Conservation (phyloP, 1,140 invertebrate genomes). For the Drosophila cardini region DNA sequence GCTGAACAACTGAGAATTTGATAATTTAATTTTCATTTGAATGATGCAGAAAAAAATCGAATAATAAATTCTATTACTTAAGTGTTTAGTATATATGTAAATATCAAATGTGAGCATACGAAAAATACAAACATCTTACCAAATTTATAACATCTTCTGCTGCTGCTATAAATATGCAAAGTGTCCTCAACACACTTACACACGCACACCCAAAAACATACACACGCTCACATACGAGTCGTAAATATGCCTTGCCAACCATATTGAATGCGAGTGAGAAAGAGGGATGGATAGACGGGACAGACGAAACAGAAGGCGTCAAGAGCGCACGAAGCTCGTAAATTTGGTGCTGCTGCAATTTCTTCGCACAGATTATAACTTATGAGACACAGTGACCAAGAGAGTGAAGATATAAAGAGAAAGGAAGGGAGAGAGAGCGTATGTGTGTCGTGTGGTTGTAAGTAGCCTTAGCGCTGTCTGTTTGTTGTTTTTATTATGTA, state of each 20-base stretch:
- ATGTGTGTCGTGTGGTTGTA: not conserved
- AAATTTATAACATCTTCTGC: constrained; percentile 40
- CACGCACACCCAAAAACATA: constrained; percentile 13
- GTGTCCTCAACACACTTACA: constrained; percentile 35
- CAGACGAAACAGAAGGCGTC: not conserved
- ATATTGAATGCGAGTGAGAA: constrained; percentile 53
- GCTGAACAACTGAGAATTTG: not conserved
- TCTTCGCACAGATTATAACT: constrained; percentile 68
- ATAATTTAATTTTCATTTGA: not conserved
- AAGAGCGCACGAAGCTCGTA: constrained; percentile 55
- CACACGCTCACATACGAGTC: constrained; percentile 39
- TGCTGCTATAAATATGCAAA: constrained; percentile 49
- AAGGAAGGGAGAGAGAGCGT: not conserved
- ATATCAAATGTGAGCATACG: constrained; percentile 5
- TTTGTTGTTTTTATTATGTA: constrained; percentile 46
- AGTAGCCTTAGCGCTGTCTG: constrained; percentile 22
- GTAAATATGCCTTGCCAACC: constrained; percentile 67
- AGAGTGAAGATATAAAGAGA: not conserved
- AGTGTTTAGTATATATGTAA: constrained; percentile 2
- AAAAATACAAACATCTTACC: constrained; percentile 36
- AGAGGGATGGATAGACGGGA: constrained; percentile 1
- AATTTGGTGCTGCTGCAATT: constrained; percentile 69
- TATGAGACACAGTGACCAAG: constrained; percentile 41
- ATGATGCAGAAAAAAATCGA: not conserved
- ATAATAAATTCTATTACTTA: constrained; percentile 14